Evolutionary conservation across 2,888 invertebrate species (phyloP), one percentile per base, ranked within the genome.

Genomic region (Ennomos quercinarius): DNA sequence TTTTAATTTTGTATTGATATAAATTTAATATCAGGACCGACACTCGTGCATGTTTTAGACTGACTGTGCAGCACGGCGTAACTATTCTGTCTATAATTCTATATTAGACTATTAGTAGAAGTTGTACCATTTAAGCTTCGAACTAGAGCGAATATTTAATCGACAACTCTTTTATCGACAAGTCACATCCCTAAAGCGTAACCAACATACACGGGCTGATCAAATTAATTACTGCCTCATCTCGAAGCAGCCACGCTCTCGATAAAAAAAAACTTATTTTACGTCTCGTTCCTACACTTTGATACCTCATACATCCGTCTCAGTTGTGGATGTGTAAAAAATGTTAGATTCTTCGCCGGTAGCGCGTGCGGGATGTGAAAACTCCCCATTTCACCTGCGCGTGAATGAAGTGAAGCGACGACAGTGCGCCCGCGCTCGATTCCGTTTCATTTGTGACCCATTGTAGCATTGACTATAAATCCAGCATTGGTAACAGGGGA

Each of bases 161-260:
- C 63, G 63, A 65, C n/a, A 68, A 61, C 55, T 60, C 70, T 75
- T 68, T 46, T 44, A 78, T 75, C 74, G 78, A 77, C 71, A 57
- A 39, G 11, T 35, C 59, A 57, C 86, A 72, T 73, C 83, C 79
- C 84, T 84, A 80, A 72, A 63, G 77, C 79, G 78, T 78, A 81
- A 74, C 74, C 76, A 82, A 82, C 81, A 82, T 86, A 87, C 77
- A 77, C 77, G 77, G 76, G 77, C 86, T 89, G 89, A 90, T 91
- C 89, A 89, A 91, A 89, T 91, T 90, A 91, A 91, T 91, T 91
- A 91, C 86, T 78, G 81, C 82, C 86, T 87, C 87, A 89, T 87
- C 87, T 89, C 83, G 76, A 77, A 75, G 73, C 76, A 72, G 76
- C 81, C 77, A 80, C 78, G 80, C 79, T 83, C 81, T 77, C 76